Base-by-base conservation (phyloP, 2,797 vertebrate species). In the Takifugu ocellatus region DNA sequence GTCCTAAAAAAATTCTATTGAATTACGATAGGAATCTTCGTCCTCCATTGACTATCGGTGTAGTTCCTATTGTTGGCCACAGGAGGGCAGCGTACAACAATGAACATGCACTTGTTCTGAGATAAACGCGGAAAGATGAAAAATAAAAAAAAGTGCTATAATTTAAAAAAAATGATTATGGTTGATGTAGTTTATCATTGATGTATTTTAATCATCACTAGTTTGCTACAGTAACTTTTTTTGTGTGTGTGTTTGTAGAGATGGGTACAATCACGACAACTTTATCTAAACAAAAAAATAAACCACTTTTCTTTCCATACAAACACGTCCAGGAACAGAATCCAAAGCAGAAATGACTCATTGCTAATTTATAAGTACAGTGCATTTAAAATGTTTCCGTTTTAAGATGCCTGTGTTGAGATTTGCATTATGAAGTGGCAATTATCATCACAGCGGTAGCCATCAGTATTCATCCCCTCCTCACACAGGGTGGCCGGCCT, bases 11-110 rank as follows among this genome's bases (percentile, higher is more conserved):
- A 21, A 1, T 21, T 21, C 21, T 21, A 21, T 21, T 21, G 21
- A 21, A 21, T 21, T 21, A 21, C 21, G 21, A 1, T 21, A 21
- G 21, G 21, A 21, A 21, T 21, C 21, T 21, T 21, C 21, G 21
- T 21, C 21, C 21, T 21, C 21, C 21, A 21, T 21, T 21, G 21
- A 21, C 21, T 21, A 21, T 1, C 21, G 21, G n/a, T 12, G 21
- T 1, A 1, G 6, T 44, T 44, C 12, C 46, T 25, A 17, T 24
- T 47, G 1, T 51, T 54, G 1, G 45, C 70, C 79, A 79, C 72
- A 50, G 71, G 79, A 64, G 74, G 70, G 74, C 1, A 58, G 56
- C 56, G 64, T 51, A 52, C 14, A 54, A 49, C 52, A 59, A 70
- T 21, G 51, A n/a, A 24, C 46, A 11, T 2, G 49, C 0, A 51